phyloP scores from a whole-genome alignment of 2,797 vertebrate genomes.

The Acrossocheilus fasciatus region DNA sequence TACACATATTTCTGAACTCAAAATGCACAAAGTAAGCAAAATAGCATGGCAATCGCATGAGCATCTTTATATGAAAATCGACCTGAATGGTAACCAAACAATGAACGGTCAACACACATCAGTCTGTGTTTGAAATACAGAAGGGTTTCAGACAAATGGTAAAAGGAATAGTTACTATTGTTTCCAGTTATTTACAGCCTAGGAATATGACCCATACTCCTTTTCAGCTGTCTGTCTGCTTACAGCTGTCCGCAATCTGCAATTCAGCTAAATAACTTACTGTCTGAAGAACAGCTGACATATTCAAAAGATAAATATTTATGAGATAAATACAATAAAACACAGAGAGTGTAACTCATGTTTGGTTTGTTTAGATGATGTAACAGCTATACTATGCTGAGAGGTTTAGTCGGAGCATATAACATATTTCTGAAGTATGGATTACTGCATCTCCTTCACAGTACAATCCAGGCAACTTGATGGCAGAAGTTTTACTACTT shows the following conservation, averaged over 20 bases:
- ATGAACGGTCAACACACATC: not conserved
- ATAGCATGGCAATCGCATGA: not conserved
- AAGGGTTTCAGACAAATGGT: not conserved
- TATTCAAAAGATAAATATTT: conserved; percentile 6
- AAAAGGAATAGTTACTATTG: conserved; percentile 23
- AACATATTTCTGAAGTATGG: not conserved
- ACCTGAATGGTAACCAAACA: not conserved
- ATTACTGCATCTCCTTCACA: not conserved
- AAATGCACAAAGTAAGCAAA: conserved; percentile 16
- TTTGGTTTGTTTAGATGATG: not conserved
- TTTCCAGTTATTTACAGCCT: conserved; percentile 40
- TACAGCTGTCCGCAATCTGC: conserved; percentile 20
- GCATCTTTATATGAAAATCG: not conserved
- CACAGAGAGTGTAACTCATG: not conserved
- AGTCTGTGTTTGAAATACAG: not conserved
- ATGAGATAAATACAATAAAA: not conserved
- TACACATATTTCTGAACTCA: not conserved
- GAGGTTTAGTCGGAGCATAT: not conserved
- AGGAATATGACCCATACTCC: conserved; percentile 11
- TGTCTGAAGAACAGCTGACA: conserved; percentile 6
- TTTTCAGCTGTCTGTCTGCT: conserved; percentile 36
- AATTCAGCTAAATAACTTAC: conserved; percentile 9
- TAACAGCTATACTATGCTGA: not conserved
- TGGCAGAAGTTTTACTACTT: not conserved
- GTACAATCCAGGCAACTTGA: not conserved